These are phyloP conservation scores for Zophobas morio DNA, from an alignment of 1,140 invertebrate genomes.

Conservation along the genomic window DNA sequence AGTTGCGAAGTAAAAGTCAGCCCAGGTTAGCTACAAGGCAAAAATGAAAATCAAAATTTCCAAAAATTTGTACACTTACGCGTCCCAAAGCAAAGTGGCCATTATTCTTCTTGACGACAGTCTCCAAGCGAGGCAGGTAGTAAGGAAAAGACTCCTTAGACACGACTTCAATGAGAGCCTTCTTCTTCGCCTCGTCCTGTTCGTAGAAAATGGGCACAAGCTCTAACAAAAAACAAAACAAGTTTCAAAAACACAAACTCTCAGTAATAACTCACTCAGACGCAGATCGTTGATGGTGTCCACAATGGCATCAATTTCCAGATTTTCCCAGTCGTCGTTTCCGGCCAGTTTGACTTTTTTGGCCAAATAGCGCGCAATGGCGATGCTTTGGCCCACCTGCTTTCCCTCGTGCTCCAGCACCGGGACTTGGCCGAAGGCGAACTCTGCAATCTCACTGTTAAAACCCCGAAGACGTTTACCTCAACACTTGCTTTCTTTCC, in stretches of 20 bases:
- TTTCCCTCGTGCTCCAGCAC: slow-evolving; percentile 81
- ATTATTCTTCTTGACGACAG: slow-evolving; percentile 70
- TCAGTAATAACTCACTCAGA: slow-evolving; percentile 43
- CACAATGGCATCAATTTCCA: slow-evolving; percentile 75
- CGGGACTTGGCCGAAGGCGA: slow-evolving; percentile 82
- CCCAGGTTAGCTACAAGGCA: too few species aligned
- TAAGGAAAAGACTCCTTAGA: slow-evolving; percentile 70
- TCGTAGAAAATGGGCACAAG: neutral
- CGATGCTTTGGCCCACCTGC: slow-evolving; percentile 76
- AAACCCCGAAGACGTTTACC: slow-evolving; percentile 40
- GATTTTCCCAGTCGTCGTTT: slow-evolving; percentile 75
- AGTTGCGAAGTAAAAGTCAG: too few species aligned
- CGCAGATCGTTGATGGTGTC: slow-evolving; percentile 73
- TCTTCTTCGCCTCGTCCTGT: neutral
- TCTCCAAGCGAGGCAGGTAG: slow-evolving; percentile 72
- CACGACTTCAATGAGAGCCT: slow-evolving; percentile 62
- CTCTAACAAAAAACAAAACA: neutral
- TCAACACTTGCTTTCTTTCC: slow-evolving; percentile 68
- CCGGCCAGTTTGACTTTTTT: slow-evolving; percentile 76
- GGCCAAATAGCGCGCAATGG: slow-evolving; percentile 81
- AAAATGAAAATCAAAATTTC: neutral
- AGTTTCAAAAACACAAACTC: neutral
- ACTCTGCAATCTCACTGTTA: slow-evolving; percentile 66
- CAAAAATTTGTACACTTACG: neutral
- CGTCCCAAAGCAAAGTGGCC: slow-evolving; percentile 66